Evolutionary conservation across 2,113 vertebrate genomes (phyloP).

Genomic region (Stigmatopora nigra): DNA sequence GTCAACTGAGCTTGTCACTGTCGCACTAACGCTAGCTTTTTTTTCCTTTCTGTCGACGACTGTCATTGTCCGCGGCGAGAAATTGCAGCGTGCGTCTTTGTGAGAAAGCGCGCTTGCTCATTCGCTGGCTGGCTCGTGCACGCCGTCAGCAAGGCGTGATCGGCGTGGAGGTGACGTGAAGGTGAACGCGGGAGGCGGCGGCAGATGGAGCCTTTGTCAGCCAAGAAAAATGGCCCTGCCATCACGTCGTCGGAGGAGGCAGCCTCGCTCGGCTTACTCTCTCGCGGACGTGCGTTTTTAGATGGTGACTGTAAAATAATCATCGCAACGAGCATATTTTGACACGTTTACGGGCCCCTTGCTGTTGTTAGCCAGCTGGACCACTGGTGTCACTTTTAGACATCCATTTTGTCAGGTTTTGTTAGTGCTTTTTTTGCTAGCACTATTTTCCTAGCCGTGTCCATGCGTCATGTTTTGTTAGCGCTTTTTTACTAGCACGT

Average conservation of each 20-base stretch:
- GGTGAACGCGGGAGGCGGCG: slow-evolving; percentile 88
- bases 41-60: background rate
- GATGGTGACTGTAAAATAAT: slow-evolving; percentile 18
- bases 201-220: slow-evolving; percentile 99
- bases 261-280: slow-evolving; percentile 26
- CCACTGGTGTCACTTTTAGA: slow-evolving; percentile 4
- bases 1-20: background rate
- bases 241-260: slow-evolving; percentile 70
- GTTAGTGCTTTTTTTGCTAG: no score
- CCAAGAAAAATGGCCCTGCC: slow-evolving; percentile 95
- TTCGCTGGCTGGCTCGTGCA: slow-evolving; percentile 18
- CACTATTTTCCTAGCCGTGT: no score
- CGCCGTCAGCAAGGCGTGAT: slow-evolving; percentile 61
- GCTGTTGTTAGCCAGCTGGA: slow-evolving; percentile 43
- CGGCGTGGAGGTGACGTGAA: slow-evolving; percentile 85
- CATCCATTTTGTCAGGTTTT: no score
- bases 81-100: slow-evolving; percentile 18
- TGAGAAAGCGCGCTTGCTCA: slow-evolving; percentile 16
- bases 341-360: slow-evolving; percentile 20
- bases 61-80: background rate
- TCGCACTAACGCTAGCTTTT: no score
- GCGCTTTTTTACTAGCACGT: no score
- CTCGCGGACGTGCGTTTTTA: slow-evolving; percentile 22
- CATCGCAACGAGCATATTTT: slow-evolving; percentile 7
- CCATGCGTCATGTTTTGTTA: no score